A percentile compares a stretch with the other conserved stretches of the same genome.
These are phyloP conservation scores for Etheostoma perlongum DNA, from an alignment of 2,797 vertebrate genomes.

Conservation along the genomic window DNA sequence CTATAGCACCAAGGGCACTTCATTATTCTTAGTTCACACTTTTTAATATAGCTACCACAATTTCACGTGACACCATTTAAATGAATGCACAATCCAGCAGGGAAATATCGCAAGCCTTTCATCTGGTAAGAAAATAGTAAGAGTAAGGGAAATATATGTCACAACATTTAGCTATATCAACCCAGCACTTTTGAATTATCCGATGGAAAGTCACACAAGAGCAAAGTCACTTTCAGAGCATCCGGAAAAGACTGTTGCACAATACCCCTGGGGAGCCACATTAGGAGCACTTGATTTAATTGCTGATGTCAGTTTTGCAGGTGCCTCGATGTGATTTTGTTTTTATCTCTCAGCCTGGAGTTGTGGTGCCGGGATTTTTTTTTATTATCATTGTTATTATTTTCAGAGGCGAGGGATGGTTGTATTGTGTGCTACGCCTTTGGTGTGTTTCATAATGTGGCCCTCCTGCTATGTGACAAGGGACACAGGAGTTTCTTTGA, in stretches of 20 bases:
- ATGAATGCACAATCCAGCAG: constrained; percentile 60
- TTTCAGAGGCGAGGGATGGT: constrained; percentile 13
- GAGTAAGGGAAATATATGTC: constrained; percentile 61
- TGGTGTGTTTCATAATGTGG: constrained; percentile 40
- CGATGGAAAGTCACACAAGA: constrained; percentile 49
- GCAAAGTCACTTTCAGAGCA: constrained; percentile 54
- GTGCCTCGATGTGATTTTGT: constrained; percentile 60
- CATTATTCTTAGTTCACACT: constrained; percentile 51
- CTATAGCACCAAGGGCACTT: constrained; percentile 32
- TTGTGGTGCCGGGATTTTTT: constrained; percentile 18
- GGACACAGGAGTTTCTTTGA: constrained; percentile 42
- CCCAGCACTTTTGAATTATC: constrained; percentile 40
- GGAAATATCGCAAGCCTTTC: constrained; percentile 71
- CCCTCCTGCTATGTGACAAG: constrained; percentile 44
- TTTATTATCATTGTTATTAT: constrained; percentile 50
- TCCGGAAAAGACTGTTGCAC: constrained; percentile 46
- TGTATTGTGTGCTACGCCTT: constrained; percentile 23
- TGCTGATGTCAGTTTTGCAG: constrained; percentile 77
- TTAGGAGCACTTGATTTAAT: constrained; percentile 73
- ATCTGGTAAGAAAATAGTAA: constrained; percentile 52
- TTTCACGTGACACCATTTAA: constrained; percentile 60
- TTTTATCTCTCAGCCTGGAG: constrained; percentile 67
- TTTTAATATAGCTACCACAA: constrained; percentile 35
- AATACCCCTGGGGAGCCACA: constrained; percentile 40
- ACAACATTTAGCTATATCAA: constrained; percentile 47